phyloP scores from a whole-genome alignment of 2,113 vertebrate genomes.

The Perca schrenkii region DNA sequence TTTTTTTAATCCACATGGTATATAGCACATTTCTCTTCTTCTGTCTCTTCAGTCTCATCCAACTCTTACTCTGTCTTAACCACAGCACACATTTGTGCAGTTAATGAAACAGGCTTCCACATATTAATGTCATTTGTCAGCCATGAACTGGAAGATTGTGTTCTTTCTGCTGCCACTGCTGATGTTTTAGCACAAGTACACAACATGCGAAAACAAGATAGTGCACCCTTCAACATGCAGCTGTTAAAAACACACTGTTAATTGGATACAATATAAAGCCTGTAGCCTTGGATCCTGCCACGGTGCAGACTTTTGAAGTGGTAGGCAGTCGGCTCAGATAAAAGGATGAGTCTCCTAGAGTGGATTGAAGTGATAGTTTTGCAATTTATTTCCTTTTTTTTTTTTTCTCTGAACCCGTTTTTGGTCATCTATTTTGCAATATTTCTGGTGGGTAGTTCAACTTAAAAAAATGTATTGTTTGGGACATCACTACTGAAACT shows the following conservation, averaged over 20 bases:
- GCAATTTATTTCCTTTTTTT: neutral
- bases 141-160: neutral
- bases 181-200: conserved; percentile 13
- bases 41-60: neutral
- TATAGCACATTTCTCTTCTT: neutral
- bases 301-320: neutral
- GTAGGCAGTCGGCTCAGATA: neutral
- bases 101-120: too few relatives aligned
- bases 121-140: too few relatives aligned
- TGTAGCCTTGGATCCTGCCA: conserved; percentile 2
- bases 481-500: neutral
- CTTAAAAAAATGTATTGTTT: neutral
- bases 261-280: neutral
- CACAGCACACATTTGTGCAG: neutral
- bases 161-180: neutral
- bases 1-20: neutral
- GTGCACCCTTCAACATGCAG: neutral
- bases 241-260: conserved; percentile 1
- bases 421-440: neutral
- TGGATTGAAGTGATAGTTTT: neutral
- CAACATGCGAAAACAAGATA: conserved; percentile 37
- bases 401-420: neutral
- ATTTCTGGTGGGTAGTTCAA: neutral
- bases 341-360: neutral
- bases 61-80: neutral